Evolutionary conservation across 1,140 invertebrate genomes (phyloP), one percentile per base, ranked within the genome.

Genomic region (Papilio polyxenes): DNA sequence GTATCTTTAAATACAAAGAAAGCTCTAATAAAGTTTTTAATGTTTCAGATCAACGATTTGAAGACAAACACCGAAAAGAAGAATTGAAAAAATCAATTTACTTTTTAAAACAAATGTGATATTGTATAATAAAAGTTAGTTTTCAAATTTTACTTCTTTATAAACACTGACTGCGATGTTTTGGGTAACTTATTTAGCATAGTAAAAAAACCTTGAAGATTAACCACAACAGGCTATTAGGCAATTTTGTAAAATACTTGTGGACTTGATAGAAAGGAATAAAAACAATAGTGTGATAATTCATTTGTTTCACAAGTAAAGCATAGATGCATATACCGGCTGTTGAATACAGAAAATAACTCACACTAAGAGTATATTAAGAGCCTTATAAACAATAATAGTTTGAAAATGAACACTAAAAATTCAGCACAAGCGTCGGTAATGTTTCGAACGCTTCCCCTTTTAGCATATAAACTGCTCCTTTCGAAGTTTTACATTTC

Each of bases 381-480:
- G 13, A 53, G 3, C n/a, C 13, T 48, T 77, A 77, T 77, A 53
- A 77, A 77, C 75, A 77, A 77, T 77, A 51, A 77, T 77, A 77
- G 44, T 77, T 77, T 77, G 10, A n/a, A 53, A 77, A 77, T 15
- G 75, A 37, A 77, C 75, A 56, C 53, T 77, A 53, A 77, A 77
- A 77, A 77, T 77, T 77, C 75, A 77, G 75, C 48, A 31, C 75
- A 23, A 53, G 49, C 49, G 75, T 56, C 6, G 49, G 75, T 83
- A 81, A 81, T 81, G 79, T 74, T 81, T 81, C 53, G 75, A 53
- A 77, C 75, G 44, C 75, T 77, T 56, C 62, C 13, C 82, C 82
- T 72, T 69, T 82, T 82, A 82, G 75, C 81, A 84, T 84, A 84
- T 82, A 84, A 84, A 84, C 62, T 82, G 79, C 53, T 82, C 72